phyloP scores from a whole-genome alignment of 2,113 vertebrate genomes.

The Tenrec ecaudatus region DNA sequence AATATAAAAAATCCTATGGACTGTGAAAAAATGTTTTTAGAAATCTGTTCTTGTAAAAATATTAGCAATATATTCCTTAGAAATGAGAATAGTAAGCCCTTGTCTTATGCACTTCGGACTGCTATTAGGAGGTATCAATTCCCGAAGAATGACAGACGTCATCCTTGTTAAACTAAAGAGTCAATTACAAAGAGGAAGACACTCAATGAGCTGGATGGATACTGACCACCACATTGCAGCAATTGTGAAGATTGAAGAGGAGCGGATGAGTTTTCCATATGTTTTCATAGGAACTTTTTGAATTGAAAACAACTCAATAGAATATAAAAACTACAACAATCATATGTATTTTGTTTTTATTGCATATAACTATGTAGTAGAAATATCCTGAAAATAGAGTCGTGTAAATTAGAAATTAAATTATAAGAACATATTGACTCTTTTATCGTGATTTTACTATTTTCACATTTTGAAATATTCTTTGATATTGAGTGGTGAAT shows the following conservation, averaged over 20 bases:
- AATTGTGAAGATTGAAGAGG: background rate
- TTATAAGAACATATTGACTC: background rate
- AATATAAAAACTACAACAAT: too few relatives aligned
- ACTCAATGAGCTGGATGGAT: background rate
- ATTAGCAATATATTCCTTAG: background rate
- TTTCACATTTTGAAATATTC: slow-evolving; percentile 7
- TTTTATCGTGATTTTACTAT: background rate
- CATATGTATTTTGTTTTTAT: background rate
- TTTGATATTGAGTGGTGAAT: background rate
- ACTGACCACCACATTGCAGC: background rate
- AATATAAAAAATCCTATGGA: background rate
- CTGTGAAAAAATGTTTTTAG: background rate
- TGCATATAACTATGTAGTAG: background rate
- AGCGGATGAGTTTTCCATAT: too few relatives aligned
- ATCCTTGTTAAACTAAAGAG: background rate
- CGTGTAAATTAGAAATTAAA: background rate
- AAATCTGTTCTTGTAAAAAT: background rate
- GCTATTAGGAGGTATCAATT: background rate
- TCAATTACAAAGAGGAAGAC: background rate
- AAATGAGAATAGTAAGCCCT: background rate
- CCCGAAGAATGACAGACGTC: background rate
- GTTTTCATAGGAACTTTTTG: background rate
- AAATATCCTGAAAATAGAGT: background rate
- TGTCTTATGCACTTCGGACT: background rate
- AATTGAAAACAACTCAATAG: background rate